A percentile compares a stretch with the other conserved stretches of the same genome.
Conservation (phyloP, 1,140 invertebrate species). For the Drosophila setifemur region DNA sequence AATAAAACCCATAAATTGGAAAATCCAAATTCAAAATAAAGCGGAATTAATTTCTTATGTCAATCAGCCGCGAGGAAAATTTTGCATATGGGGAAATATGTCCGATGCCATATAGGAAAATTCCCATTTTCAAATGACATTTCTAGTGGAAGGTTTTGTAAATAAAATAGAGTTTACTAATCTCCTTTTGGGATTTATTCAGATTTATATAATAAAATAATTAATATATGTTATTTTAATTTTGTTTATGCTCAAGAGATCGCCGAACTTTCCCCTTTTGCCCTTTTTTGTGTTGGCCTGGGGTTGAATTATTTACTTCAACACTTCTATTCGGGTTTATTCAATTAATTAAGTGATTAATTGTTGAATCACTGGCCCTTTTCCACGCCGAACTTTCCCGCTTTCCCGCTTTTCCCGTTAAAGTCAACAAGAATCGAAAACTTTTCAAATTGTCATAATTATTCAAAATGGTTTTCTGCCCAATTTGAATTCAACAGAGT, state of each 20-base stretch:
- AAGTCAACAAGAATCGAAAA: constrained; percentile 46
- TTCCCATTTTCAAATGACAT: too few relatives aligned
- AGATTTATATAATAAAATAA: too few relatives aligned
- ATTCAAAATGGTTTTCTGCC: constrained; percentile 65
- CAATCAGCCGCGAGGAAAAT: not conserved
- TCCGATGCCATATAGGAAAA: too few relatives aligned
- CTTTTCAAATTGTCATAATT: constrained; percentile 74
- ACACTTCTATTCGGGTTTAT: constrained; percentile 32
- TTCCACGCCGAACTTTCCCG: not conserved
- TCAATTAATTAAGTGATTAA: constrained; percentile 45
- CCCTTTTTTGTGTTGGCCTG: not conserved
- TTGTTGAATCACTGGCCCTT: constrained; percentile 5
- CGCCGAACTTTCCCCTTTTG: not conserved
- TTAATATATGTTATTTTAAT: too few relatives aligned
- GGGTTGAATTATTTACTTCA: constrained; percentile 22
- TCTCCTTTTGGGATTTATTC: too few relatives aligned
- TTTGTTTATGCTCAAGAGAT: not conserved
- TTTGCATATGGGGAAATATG: too few relatives aligned
- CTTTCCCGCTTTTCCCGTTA: not conserved
- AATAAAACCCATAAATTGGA: constrained; percentile 11
- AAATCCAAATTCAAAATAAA: constrained; percentile 9
- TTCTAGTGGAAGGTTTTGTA: too few relatives aligned
- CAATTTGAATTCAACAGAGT: constrained; percentile 41
- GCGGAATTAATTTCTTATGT: constrained; percentile 6
- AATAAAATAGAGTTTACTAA: too few relatives aligned